Conservation (phyloP, 2,888 invertebrate genomes). For the Luffia ferchaultella region DNA sequence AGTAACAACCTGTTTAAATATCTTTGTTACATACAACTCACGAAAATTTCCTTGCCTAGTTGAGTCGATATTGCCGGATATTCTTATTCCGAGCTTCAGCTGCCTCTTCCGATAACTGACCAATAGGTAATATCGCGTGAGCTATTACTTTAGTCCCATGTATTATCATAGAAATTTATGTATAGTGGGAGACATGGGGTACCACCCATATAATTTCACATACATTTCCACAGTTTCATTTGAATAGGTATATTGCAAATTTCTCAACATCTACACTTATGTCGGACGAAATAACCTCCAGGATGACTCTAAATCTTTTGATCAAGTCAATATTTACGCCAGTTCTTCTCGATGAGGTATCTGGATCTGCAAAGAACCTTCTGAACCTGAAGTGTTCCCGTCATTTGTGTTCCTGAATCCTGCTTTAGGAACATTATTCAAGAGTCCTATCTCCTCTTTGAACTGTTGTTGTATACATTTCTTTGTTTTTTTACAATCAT, state of each 20-base stretch:
- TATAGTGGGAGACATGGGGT: too few relatives aligned
- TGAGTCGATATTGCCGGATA: too few relatives aligned
- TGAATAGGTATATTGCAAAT: not conserved
- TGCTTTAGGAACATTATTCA: slow-evolving; percentile 5
- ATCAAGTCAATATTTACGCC: not conserved
- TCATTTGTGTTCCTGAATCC: slow-evolving; percentile 6
- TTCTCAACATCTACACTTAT: not conserved
- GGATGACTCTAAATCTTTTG: slow-evolving; percentile 4
- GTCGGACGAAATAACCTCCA: slow-evolving; percentile 1
- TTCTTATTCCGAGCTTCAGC: slow-evolving; percentile 11
- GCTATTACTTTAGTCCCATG: too few relatives aligned
- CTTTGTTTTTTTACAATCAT: too few relatives aligned
- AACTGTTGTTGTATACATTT: slow-evolving; percentile 5
- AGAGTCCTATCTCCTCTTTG: slow-evolving; percentile 3
- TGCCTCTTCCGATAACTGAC: slow-evolving; percentile 19
- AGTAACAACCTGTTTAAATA: too few relatives aligned
- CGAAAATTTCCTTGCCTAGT: too few relatives aligned
- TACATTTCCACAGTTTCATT: slow-evolving; percentile 17
- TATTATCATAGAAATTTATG: too few relatives aligned
- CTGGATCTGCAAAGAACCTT: slow-evolving; percentile 5
- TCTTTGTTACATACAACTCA: too few relatives aligned
- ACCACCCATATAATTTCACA: slow-evolving; percentile 20
- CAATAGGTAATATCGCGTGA: slow-evolving; percentile 18
- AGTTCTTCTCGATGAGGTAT: slow-evolving; percentile 2
- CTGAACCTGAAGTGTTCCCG: slow-evolving; percentile 7